Evolutionary conservation across 1,140 invertebrate genomes (phyloP).

Genomic region (Drosophila tristis): DNA sequence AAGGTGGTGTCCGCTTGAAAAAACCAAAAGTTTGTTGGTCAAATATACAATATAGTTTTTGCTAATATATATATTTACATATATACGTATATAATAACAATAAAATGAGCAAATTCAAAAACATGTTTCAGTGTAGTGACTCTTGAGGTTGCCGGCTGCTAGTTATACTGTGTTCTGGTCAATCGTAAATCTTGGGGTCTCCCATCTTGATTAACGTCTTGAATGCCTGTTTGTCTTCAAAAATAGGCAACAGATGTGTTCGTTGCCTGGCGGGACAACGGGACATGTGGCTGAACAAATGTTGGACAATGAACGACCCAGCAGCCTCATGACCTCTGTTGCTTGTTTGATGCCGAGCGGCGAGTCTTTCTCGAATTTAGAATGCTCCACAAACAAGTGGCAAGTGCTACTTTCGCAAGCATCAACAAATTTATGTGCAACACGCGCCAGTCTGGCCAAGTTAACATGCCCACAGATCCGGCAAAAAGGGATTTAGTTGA

Average conservation of each 20-base stretch:
- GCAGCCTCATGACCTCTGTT: conserved; percentile 53
- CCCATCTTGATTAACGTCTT: conserved; percentile 53
- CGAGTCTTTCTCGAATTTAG: conserved; percentile 57
- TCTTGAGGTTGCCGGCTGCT: conserved; percentile 1
- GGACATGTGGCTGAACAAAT: conserved; percentile 4
- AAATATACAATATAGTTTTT: no score
- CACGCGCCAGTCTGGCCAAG: conserved; percentile 69
- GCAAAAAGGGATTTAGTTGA: conserved; percentile 40
- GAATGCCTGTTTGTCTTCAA: conserved; percentile 47
- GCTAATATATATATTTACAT: no score
- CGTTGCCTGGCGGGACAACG: conserved; percentile 1
- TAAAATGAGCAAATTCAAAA: conserved; percentile 8
- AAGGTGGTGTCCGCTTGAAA: no score
- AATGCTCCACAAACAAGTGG: conserved; percentile 69
- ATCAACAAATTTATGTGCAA: conserved; percentile 66
- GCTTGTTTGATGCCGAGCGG: conserved; percentile 43
- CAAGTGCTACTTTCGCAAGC: conserved; percentile 32
- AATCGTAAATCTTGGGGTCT: conserved; percentile 65
- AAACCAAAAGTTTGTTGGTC: no score
- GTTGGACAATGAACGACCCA: conserved; percentile 65
- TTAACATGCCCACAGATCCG: conserved; percentile 42
- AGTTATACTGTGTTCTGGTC: conserved; percentile 36
- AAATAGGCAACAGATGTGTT: conserved; percentile 38
- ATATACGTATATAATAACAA: no score
- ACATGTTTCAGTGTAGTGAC: conserved; percentile 9